A percentile compares a stretch with the other conserved stretches of the same genome.
Evolutionary conservation across 2,888 invertebrate genomes (phyloP).

Genomic region (Drosophila kuntzei): DNA sequence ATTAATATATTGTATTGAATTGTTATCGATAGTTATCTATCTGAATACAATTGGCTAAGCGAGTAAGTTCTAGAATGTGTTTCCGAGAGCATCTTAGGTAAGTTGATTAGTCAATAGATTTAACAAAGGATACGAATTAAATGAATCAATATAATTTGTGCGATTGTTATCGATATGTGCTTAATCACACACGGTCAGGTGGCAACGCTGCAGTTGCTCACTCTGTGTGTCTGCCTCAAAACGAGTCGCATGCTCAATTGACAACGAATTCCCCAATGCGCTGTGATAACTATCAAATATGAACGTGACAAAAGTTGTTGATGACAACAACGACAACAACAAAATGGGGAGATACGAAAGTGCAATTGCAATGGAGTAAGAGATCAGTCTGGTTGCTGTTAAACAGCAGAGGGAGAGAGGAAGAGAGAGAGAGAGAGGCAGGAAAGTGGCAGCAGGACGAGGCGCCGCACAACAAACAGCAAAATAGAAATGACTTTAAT

Average conservation of each 20-base stretch:
- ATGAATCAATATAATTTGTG: not conserved
- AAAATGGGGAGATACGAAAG: constrained; percentile 20
- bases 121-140: not conserved
- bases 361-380: constrained; percentile 36
- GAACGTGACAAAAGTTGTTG: constrained; percentile 63
- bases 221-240: constrained; percentile 4
- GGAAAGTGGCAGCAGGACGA: not conserved
- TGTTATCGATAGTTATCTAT: not conserved
- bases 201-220: constrained; percentile 6
- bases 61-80: not conserved
- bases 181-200: constrained; percentile 2
- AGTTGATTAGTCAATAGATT: not conserved
- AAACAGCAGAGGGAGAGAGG: not conserved
- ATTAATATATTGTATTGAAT: not conserved
- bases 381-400: not conserved
- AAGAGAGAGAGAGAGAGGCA: not conserved
- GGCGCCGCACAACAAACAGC: constrained; percentile 69
- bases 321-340: constrained; percentile 41
- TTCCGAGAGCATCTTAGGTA: not conserved
- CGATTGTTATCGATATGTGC: constrained; percentile 11
- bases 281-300: constrained; percentile 53
- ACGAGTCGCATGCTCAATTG: constrained; percentile 47
- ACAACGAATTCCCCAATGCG: constrained; percentile 46
- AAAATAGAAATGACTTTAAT: constrained; percentile 84
- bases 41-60: not conserved